Base-by-base conservation (phyloP, 2,888 invertebrate species). In the Drosophila limbata region DNA sequence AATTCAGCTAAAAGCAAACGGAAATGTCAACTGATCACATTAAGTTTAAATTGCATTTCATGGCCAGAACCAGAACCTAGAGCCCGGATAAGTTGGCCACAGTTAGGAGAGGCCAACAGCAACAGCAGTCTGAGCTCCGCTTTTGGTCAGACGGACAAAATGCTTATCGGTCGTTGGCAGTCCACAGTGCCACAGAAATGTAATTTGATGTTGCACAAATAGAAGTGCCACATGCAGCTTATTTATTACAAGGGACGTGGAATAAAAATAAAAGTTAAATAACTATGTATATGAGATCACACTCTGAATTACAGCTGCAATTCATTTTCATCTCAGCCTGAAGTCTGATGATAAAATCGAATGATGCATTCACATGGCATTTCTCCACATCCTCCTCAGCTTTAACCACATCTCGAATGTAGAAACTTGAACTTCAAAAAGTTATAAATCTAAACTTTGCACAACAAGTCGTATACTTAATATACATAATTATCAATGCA, bases 1-100 rank as follows among this genome's bases (percentile, higher is more conserved):
- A 35, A 35, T 31, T 37, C 47, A 19, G 25, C 40, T 35, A 48
- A 59, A 44, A 53, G 39, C 68, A 48, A 62, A 60, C 50, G 60
- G 47, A 81, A 76, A 88, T 88, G 88, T 80, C 88, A 83, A 73
- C 77, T 77, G 86, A 88, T 88, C 84, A 65, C 77, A 84, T 88
- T 84, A 77, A 83, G 69, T 39, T 80, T 55, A 73, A 88, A 88
- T 80, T 88, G 67, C 88, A 88, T 80, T 80, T 77, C 55, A 77
- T 65, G 57, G 57, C 52, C 64, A 48, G 44, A 19, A 53, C 52
- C 62, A 48, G 44, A 19, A 53, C 28, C 42, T 48, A 17, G 59
- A 48, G 19, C 8, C 33, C 4, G 19, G 35, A 35, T 19, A 35
- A 31, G 33, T 50, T 35, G 35, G 50, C 35, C 50, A 35, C 37